Evolutionary conservation across 2,113 vertebrate species (phyloP).

Genomic region (Rousettus leschenaultii): DNA sequence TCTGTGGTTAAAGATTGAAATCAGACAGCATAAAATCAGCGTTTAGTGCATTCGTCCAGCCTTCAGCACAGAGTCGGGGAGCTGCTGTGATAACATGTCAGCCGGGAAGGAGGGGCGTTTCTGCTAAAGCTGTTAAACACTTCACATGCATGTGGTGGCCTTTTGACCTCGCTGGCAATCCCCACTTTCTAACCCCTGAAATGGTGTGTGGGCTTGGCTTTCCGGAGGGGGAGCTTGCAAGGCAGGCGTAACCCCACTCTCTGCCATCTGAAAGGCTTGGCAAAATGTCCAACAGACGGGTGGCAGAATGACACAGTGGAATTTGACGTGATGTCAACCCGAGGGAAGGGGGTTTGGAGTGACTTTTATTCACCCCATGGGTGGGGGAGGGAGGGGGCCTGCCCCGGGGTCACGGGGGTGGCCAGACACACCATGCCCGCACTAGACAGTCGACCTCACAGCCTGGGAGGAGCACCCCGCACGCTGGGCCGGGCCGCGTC

Average conservation of each 20-base stretch:
- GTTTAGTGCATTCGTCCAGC: background rate
- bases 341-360: background rate
- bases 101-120: background rate
- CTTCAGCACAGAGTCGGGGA: background rate
- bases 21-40: background rate
- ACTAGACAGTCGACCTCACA: background rate
- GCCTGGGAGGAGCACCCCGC: background rate
- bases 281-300: background rate
- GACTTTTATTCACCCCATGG: accelerated
- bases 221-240: background rate
- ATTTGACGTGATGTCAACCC: background rate
- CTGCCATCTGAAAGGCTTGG: background rate
- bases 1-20: background rate
- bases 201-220: background rate
- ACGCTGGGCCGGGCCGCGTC: accelerated
- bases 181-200: background rate
- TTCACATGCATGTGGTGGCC: background rate
- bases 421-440: background rate
- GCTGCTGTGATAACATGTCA: background rate
- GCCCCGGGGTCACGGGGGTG: background rate
- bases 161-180: background rate
- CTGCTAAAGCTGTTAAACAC: background rate
- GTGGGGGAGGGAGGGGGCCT: background rate
- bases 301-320: background rate
- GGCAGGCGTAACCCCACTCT: background rate